Base-by-base conservation (phyloP, 2,888 invertebrate genomes). In the Agrotis segetum region DNA sequence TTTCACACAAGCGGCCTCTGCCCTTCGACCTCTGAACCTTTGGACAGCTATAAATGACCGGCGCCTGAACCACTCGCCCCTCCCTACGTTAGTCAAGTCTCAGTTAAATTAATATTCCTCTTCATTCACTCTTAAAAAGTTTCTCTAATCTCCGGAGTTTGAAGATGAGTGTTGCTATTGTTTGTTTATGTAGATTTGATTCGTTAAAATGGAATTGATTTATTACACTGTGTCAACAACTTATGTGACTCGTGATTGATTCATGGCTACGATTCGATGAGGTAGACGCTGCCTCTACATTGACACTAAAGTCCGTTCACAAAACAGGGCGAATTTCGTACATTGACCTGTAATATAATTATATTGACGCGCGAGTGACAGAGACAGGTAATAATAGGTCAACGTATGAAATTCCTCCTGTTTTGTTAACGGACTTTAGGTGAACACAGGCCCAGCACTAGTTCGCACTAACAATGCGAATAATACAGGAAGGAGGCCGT, bases 31-130 rank as follows among this genome's bases (percentile, higher is more conserved):
- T 74, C 58, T 55, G 59, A 49, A 58, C 67, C 66, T 71, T 63
- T 29, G 52, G 82, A 82, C 79, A 78, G 65, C 80, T 74, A 82
- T 82, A 79, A 80, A 74, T 82, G 78, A 67, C 74, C 59, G 55
- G 55, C 56, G 63, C 63, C 62, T 62, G 47, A 67, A 59, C 14
- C 50, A 24, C 55, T 21, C 50, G 52, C 61, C 63, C 21, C 55
- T 53, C 58, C 34, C 53, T 11, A 9, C 34, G 40, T 66, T 67
- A 62, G n/a, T 61, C 29, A 59, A 63, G 74, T 67, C 21, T 44
- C 74, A 55, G 63, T 61, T 71, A 71, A 65, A 80, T 80, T 79
- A 79, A 68, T 79, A 61, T 53, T 66, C 59, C 21, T 44, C 58
- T 56, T 64, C 64, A 47, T 71, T 65, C 46, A 64, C 19, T 46